Evolutionary conservation across 2,888 invertebrate species (phyloP), one percentile per base, ranked within the genome.

Genomic region (Drosophila algonquin): DNA sequence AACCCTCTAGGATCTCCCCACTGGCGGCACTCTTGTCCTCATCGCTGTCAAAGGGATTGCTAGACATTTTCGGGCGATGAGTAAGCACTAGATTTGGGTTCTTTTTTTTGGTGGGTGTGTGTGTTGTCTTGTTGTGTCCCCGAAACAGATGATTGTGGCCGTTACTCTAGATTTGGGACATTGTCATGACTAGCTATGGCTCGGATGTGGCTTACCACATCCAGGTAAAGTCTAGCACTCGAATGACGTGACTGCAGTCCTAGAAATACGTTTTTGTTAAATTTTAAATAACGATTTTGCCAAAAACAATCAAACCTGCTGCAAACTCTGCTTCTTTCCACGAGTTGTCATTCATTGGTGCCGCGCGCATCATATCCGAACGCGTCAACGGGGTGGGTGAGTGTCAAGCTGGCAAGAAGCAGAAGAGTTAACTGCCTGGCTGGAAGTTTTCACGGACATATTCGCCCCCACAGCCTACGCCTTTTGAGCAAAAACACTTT

Each of bases 1-100:
- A 98, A 6, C 99, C 99, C 92, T 99, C 98, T 70, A 97, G 93
- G 80, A 97, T 96, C 86, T 94, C 94, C 5, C 91, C 92, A 47
- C 94, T 94, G 57, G 93, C 93, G 8, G 80, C 79, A 44, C 83
- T 85, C 7, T 83, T 77, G 18, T 86, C 81, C 3, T 87, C 90
- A 12, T 85, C 82, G 48, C 88, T 80, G n/a, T 87, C 91, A 58
- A 91, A 91, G 7, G 91, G 90, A 88, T 91, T 91, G 8, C 75
- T 58, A 8, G 85, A 83, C 85, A 85, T 85, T 24, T 30, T 74
- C 44, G 21, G 54, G 35, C 51, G 50, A 69, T 79, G 73, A 72
- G 63, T 73, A 73, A 40, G 40, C 14, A 63, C 18, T 71, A 32
- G 54, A 16, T 46, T 51, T 27, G 12, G 21, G 21, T 14, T 35